These are phyloP conservation scores for Rotaria macrura DNA, from an alignment of 2,888 invertebrate species.

Conservation along the genomic window DNA sequence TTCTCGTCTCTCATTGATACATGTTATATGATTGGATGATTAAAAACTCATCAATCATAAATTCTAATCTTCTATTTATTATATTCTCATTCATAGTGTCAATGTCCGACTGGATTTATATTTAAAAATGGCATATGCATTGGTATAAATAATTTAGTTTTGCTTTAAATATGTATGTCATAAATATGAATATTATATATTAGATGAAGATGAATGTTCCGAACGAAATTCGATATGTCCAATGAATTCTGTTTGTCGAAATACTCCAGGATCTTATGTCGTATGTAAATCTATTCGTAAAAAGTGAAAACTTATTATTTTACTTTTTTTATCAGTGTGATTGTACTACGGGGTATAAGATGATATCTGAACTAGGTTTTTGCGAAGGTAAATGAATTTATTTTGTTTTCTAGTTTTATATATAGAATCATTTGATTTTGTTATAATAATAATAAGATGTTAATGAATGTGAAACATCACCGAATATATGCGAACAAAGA, in stretches of 20 bases:
- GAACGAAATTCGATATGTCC: conserved; percentile 15
- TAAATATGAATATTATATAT: not conserved
- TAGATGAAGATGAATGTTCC: conserved; percentile 9
- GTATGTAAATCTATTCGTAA: not conserved
- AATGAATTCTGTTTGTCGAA: conserved; percentile 24
- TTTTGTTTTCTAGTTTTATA: too few species aligned
- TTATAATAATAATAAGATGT: conserved; percentile 5
- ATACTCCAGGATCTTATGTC: conserved; percentile 29
- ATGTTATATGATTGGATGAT: too few species aligned
- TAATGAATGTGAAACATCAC: conserved; percentile 29
- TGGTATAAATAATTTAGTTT: not conserved
- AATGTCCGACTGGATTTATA: not conserved
- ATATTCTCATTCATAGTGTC: not conserved
- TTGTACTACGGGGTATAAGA: conserved; percentile 24
- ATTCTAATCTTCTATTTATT: not conserved
- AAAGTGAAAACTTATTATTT: not conserved
- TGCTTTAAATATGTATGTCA: not conserved
- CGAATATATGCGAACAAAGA: conserved; percentile 30
- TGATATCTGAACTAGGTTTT: conserved; percentile 4
- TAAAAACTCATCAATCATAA: too few species aligned
- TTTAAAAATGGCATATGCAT: not conserved
- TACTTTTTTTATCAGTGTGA: conserved; percentile 17
- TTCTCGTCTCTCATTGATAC: not conserved
- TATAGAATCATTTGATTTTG: too few species aligned
- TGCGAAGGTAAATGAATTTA: conserved; percentile 25